Base-by-base conservation (phyloP, 2,113 vertebrate species). In the Chroicocephalus ridibundus region DNA sequence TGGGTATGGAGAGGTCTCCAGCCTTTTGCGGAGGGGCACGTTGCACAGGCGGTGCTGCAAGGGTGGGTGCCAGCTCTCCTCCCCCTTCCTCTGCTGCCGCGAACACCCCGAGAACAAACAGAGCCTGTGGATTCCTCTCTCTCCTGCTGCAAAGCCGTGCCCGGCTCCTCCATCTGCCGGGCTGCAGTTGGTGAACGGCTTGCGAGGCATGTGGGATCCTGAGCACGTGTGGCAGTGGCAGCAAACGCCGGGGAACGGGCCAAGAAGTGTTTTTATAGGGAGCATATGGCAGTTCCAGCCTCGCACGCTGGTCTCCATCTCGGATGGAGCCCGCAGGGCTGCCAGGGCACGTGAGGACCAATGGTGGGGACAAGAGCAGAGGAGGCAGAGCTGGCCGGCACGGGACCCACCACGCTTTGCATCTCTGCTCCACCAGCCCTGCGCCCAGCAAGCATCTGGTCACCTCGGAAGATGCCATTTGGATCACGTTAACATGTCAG, bases 331-430 rank as follows among this genome's bases (percentile, higher is more conserved):
- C 20, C 1, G 0, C 7, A 29, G 84, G 21, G 34, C 20, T 89
- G 70, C 65, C 44, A 40, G 80, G 71, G 66, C 1, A 0, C 0
- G 0, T 10, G 15, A 54, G 58, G 58, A 82, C 68, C 49, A 20
- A 40, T 0, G 1, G 29, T 0, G 0, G 49, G 78, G 60, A 69
- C 68, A 46, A 17, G 11, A 36, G 79, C 32, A 52, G 79, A 64
- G 47, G 4, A 8, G 79, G 68, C 36, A 86, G 78, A 62, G 52
- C 51, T 72, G 90, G 49, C 68, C 5, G 5, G 66, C 80, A 40
- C 0, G 0, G 70, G 36, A 85, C 24, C n/a, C 46, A 19, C 34
- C 0, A 1, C 0, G 0, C 32, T 0, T 4, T 2, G 65, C 49
- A 34, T 7, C 52, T 46, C 79, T 78, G 81, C 83, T 83, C 68